Conservation (phyloP, 2,888 invertebrate species). For the Caenorhabditis afra region DNA sequence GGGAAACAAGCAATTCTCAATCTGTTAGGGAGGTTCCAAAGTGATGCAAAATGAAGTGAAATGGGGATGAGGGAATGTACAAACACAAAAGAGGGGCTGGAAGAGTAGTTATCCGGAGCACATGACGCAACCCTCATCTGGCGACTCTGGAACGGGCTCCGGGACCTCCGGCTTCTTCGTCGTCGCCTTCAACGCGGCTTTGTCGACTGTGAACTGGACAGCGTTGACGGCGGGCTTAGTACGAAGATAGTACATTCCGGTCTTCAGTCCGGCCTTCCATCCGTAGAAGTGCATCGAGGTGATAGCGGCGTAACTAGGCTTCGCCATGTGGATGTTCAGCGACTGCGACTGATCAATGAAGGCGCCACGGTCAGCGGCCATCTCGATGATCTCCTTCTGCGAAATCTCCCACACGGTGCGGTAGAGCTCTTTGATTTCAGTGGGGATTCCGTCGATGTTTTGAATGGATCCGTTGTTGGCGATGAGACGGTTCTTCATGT, state of each 20-base stretch:
- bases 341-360: slow-evolving; percentile 99
- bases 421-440: slow-evolving; percentile 82
- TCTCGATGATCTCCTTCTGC: slow-evolving; percentile 87
- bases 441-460: slow-evolving; percentile 80
- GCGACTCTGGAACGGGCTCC: slow-evolving; percentile 28
- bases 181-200: slow-evolving; percentile 83
- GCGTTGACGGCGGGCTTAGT: slow-evolving; percentile 97
- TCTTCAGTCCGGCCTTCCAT: slow-evolving; percentile 88
- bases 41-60: slow-evolving; percentile 1
- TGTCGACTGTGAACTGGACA: slow-evolving; percentile 97
- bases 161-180: slow-evolving; percentile 38
- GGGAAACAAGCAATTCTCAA: neutral
- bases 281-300: slow-evolving; percentile 98
- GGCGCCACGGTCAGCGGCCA: slow-evolving; percentile 88
- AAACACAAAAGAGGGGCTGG: slow-evolving; percentile 14
- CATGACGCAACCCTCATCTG: slow-evolving; percentile 78
- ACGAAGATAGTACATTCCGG: slow-evolving; percentile 98
- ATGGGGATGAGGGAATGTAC: slow-evolving; percentile 34
- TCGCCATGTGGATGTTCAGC: slow-evolving; percentile 95
- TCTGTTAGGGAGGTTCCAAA: neutral
- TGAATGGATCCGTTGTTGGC: slow-evolving; percentile 93
- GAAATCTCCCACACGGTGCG: slow-evolving; percentile 84
- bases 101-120: slow-evolving; percentile 72
- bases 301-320: slow-evolving; percentile 92
- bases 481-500: slow-evolving; percentile 95